These are phyloP conservation scores for Priocnemis perturbator DNA, from an alignment of 2,888 invertebrate species.

Conservation along the genomic window DNA sequence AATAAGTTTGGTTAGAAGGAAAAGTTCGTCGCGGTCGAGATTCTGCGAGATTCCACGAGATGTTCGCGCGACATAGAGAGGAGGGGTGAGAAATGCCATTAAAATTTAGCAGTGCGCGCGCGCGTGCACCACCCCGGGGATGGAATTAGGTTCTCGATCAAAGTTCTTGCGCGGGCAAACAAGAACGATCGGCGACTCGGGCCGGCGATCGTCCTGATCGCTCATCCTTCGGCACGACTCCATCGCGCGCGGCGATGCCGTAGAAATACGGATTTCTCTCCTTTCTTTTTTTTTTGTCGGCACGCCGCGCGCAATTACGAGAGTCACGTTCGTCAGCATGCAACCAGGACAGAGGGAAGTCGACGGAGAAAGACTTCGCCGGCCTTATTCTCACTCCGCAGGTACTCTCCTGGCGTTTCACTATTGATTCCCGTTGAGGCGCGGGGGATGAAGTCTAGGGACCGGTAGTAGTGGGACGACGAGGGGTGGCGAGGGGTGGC, in stretches of 20 bases:
- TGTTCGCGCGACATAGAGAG: no score
- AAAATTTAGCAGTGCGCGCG: no score
- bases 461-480: constrained; percentile 12
- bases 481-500: constrained; percentile 27
- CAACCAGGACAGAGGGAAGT: constrained; percentile 24
- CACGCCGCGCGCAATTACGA: constrained; percentile 7
- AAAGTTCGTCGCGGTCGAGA: no score
- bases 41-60: no score
- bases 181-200: neutral
- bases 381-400: constrained; percentile 32
- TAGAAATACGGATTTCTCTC: no score
- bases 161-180: no score
- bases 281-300: constrained; percentile 1
- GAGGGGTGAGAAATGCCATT: no score
- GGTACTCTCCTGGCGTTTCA: constrained; percentile 50
- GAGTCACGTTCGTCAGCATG: constrained; percentile 49
- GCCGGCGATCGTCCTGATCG: neutral
- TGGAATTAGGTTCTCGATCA: no score
- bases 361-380: constrained; percentile 7
- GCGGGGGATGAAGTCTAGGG: constrained; percentile 36
- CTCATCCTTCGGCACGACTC: no score
- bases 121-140: no score
- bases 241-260: no score
- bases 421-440: constrained; percentile 61
- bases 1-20: no score